Evolutionary conservation across 2,113 vertebrate genomes (phyloP).

Genomic region (Eubucco bourcierii): DNA sequence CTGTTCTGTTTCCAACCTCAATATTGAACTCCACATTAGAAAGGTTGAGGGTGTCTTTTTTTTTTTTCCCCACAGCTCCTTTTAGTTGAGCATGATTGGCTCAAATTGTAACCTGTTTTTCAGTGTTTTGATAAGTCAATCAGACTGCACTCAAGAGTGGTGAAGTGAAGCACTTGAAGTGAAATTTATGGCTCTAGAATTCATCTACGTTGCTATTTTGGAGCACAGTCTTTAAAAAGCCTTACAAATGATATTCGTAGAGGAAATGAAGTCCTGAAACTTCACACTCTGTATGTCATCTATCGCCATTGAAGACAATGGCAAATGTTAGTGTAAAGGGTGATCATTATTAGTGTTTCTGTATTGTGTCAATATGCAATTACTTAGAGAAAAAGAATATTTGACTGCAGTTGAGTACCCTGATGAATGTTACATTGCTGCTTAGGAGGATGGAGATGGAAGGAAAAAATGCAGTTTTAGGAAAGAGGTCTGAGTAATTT

Average conservation of each 20-base stretch:
- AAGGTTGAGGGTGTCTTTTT: neutral
- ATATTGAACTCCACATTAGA: constrained; percentile 11
- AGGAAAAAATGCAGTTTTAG: neutral
- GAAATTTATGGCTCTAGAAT: constrained; percentile 23
- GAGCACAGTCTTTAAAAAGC: constrained; percentile 14
- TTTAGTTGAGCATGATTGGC: constrained; percentile 43
- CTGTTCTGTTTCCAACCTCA: constrained; percentile 22
- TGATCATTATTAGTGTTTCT: neutral
- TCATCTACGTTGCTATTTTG: constrained; percentile 16
- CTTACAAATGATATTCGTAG: constrained; percentile 13
- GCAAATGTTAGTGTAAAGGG: neutral
- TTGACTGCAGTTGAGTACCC: neutral
- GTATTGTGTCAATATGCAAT: neutral
- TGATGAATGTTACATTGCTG: neutral
- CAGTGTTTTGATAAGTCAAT: constrained; percentile 26
- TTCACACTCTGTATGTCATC: constrained; percentile 7
- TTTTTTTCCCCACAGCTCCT: neutral
- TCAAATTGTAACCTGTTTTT: constrained; percentile 30
- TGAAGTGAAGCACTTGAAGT: constrained; percentile 47
- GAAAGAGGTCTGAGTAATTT: neutral
- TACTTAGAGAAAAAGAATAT: neutral
- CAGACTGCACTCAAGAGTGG: constrained; percentile 15
- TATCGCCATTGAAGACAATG: neutral
- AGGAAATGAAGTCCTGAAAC: neutral
- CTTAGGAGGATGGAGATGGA: neutral